A percentile compares a stretch with the other conserved stretches of the same genome.
phyloP scores from a whole-genome alignment of 2,113 vertebrate species.

The Anseranas semipalmata region DNA sequence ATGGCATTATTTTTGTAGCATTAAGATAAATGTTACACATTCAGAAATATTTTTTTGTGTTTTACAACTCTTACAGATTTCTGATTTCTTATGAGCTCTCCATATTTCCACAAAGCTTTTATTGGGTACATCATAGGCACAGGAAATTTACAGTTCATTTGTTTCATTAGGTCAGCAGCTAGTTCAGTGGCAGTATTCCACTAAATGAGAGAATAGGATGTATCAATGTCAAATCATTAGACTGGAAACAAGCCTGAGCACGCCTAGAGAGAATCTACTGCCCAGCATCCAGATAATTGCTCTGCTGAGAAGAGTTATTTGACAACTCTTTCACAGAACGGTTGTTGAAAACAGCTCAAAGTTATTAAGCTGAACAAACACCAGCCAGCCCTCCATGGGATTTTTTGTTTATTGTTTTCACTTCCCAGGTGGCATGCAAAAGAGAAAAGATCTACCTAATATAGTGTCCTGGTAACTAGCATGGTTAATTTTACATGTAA shows the following conservation, averaged over 20 bases:
- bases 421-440: not conserved
- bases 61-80: not conserved
- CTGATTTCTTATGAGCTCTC: not conserved
- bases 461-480: not conserved
- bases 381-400: not conserved
- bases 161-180: not conserved
- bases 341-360: constrained; percentile 7
- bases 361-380: constrained; percentile 37
- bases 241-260: constrained; percentile 39
- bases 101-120: not conserved
- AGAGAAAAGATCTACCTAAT: not conserved
- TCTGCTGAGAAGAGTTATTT: constrained; percentile 35
- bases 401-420: not conserved
- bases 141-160: not conserved
- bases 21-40: not conserved
- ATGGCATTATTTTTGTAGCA: not conserved
- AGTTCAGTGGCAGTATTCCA: not conserved
- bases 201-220: not conserved
- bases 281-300: constrained; percentile 11
- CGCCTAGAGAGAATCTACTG: not conserved
- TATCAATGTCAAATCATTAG: constrained; percentile 13
- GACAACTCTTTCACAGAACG: constrained; percentile 19
- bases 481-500: not conserved
- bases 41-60: not conserved
- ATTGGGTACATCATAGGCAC: not conserved